phyloP scores from a whole-genome alignment of 2,113 vertebrate genomes.

The Paedocypris sp. region DNA sequence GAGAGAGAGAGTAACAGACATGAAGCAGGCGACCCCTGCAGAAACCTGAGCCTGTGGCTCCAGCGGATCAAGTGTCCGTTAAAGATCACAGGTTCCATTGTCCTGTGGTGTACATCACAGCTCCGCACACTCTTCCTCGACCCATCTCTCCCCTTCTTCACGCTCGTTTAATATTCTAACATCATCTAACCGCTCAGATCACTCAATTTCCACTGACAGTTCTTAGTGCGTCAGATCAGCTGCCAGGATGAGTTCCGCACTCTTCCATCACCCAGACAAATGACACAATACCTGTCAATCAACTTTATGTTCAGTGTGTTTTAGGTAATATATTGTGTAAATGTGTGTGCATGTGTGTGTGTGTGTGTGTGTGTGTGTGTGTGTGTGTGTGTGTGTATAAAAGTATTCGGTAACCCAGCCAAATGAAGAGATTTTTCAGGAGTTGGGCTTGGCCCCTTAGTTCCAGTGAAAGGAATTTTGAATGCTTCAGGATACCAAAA shows the following conservation, averaged over 20 bases:
- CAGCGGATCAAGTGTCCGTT: conserved; percentile 52
- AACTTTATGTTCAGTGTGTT: too few relatives aligned
- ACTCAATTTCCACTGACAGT: conserved; percentile 14
- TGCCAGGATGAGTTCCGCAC: not conserved
- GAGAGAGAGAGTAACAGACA: conserved; percentile 29
- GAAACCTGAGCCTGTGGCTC: conserved; percentile 50
- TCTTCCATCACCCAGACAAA: too few relatives aligned
- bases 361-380: too few relatives aligned
- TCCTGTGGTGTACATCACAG: conserved; percentile 43
- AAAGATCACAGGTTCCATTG: conserved; percentile 60
- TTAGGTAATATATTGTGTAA: too few relatives aligned
- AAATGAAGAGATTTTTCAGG: too few relatives aligned
- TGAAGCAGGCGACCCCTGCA: conserved; percentile 40
- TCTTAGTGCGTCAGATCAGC: not conserved
- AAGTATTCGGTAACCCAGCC: too few relatives aligned
- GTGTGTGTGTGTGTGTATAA: too few relatives aligned
- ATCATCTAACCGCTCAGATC: conserved; percentile 41
- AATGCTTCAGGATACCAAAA: too few relatives aligned
- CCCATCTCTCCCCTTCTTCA: conserved; percentile 5
- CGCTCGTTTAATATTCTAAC: conserved; percentile 35
- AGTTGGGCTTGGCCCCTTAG: too few relatives aligned
- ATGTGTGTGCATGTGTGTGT: too few relatives aligned
- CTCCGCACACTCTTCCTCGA: not conserved
- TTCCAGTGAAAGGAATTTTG: too few relatives aligned
- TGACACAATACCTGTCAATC: too few relatives aligned